Base-by-base conservation (phyloP, 2,888 invertebrate genomes). In the Oscheius onirici region DNA sequence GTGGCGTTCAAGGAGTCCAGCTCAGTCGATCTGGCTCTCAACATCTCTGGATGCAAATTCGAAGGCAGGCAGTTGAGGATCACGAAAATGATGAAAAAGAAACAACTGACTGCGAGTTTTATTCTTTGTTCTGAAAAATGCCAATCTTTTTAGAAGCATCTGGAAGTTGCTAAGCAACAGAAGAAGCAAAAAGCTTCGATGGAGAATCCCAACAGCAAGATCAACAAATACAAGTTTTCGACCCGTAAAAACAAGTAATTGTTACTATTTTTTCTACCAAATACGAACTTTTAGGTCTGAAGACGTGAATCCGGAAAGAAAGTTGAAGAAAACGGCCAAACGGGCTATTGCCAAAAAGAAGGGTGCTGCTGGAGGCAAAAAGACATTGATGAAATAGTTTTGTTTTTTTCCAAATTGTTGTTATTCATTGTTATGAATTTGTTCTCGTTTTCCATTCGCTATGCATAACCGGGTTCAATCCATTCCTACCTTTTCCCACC, bases 31-130 rank as follows among this genome's bases (percentile, higher is more conserved):
- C 52, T 79, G 28, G 79, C 79, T 1, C 46, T 79, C 28, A 44
- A 67, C 17, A 77, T 77, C 73, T 72, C 71, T 17, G 73, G 68
- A 2, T 69, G 74, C 51, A 73, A 72, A 52, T 76, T 73, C 73
- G 74, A 73, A 3, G 76, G 76, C 20, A 20, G 76, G 58, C 72
- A 75, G 2, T 43, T 79, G 15, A 63, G 79, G 40, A 73, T 79
- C 20, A 77, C 76, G 6, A 77, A 77, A 69, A 70, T 77, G 2
- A 68, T 77, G 76, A 79, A 79, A 51, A 79, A 79, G 43, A 74
- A 72, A 17, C 69, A 79, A 28, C 52, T 79, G 46, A 68, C 61
- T 49, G 78, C 73, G 24, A 13, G 55, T 40, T 67, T 20, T 20
- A 22, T 61, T 20, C 2, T 20, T 52, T 17, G 3, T 41, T 60